Evolutionary conservation across 2,797 vertebrate species (phyloP), one percentile per base, ranked within the genome.

Genomic region (Microhierax caerulescens): DNA sequence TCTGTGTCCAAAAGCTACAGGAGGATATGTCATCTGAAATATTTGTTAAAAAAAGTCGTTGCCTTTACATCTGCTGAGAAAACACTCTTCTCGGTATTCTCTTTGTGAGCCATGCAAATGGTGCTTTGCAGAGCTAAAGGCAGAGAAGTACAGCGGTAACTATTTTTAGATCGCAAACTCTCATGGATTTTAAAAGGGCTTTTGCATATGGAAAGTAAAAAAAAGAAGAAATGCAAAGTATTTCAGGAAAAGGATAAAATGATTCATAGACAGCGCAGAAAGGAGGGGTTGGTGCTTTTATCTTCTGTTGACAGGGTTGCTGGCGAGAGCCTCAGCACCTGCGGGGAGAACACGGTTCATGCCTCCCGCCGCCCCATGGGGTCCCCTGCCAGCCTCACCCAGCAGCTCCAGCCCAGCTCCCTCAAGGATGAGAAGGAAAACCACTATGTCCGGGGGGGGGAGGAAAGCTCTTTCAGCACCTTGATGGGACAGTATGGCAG

Each of bases 131-230:
- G 81, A 95, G 91, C 88, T 83, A 39, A 64, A 91, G 80, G 95
- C 81, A 95, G 95, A 90, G 85, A 93, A 41, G 72, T 83, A 85
- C 43, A 94, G 96, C 1, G 0, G 63, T 43, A 83, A 90, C 88
- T 95, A 97, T 97, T 97, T 97, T 96, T 97, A 97, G 95, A 94
- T 45, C 0, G 2, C 86, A 85, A 92, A 95, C 81, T 95, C 95
- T 96, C 92, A 94, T 65, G 77, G 94, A 95, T 96, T 94, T 96
- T 94, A 87, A 94, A 96, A 94, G 92, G 86, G 77, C 56, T 88
- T 95, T 97, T 96, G 92, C 97, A 97, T 96, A 97, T 80, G 90
- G 92, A 88, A 97, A 91, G 68, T 69, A 34, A 94, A 84, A 92
- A 92, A 87, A 89, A 93, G 39, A 78, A 51, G 45, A 83, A 90